A percentile compares a stretch with the other conserved stretches of the same genome.
Conservation (phyloP, 2,797 vertebrate species). For the Periparus ater region DNA sequence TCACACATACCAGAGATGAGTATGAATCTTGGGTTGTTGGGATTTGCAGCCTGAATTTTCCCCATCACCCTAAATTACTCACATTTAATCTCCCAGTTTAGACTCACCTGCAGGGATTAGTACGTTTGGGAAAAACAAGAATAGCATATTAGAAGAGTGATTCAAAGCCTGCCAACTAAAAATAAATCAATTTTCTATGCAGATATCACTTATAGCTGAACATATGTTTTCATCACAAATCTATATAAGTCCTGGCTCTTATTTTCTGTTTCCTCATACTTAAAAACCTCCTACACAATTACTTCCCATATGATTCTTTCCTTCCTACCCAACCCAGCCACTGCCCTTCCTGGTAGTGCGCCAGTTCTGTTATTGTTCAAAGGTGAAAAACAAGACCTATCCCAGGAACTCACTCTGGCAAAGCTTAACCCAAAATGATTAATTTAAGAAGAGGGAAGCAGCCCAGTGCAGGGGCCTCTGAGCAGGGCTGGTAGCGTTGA, state of each 20-base stretch:
- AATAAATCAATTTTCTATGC: background rate
- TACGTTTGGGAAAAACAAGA: background rate
- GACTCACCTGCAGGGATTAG: background rate
- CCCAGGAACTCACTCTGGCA: background rate
- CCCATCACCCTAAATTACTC: background rate
- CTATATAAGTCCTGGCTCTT: background rate
- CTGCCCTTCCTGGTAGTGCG: background rate
- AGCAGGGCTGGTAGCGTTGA: background rate
- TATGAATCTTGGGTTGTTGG: background rate
- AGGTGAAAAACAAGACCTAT: background rate
- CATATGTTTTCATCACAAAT: background rate
- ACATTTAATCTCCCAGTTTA: background rate
- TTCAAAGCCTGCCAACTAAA: background rate
- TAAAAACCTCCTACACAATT: background rate
- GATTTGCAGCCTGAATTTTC: background rate
- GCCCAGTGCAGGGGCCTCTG: background rate
- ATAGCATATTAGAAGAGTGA: background rate
- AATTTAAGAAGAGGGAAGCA: background rate
- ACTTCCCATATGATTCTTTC: constrained; percentile 26
- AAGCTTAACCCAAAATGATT: background rate
- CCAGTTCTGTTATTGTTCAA: background rate
- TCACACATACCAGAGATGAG: background rate
- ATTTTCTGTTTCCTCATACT: background rate
- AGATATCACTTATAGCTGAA: background rate
- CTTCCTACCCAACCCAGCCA: constrained; percentile 4